Evolutionary conservation across 2,113 vertebrate genomes (phyloP).

Genomic region (Odontophorus gujanensis): DNA sequence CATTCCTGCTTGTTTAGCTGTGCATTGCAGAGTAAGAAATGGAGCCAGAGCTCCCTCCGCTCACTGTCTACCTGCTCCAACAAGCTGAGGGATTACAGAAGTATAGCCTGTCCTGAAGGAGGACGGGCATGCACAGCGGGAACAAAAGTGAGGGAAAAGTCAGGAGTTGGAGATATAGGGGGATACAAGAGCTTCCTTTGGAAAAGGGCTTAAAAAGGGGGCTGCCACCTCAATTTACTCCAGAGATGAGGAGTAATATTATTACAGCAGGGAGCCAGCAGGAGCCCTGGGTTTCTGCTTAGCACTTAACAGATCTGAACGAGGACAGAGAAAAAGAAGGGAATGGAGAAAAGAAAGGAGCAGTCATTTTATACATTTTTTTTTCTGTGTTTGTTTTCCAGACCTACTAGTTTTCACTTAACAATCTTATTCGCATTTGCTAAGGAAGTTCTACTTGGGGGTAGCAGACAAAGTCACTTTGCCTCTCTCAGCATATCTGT

Average conservation of each 20-base stretch:
- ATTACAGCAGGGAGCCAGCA: background rate
- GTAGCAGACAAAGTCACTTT: background rate
- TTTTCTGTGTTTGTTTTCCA: background rate
- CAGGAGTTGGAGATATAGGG: background rate
- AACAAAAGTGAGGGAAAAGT: background rate
- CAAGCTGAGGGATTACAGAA: background rate
- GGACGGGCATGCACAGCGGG: background rate
- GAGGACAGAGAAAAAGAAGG: rapidly evolving
- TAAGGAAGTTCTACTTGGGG: background rate
- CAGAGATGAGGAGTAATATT: background rate
- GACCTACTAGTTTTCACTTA: background rate
- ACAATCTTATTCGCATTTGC: background rate
- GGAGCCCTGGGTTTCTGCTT: slow-evolving; percentile 19
- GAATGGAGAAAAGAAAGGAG: background rate
- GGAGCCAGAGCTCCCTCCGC: background rate
- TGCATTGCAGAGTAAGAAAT: background rate
- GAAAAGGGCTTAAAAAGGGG: background rate
- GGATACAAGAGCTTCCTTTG: background rate
- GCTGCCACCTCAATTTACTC: background rate
- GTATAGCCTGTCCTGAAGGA: background rate
- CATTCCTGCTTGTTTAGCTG: background rate
- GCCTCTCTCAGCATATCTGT: background rate
- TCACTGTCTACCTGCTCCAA: background rate
- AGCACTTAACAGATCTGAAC: background rate
- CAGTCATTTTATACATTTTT: background rate